Evolutionary conservation across 2,797 vertebrate genomes (phyloP).

Genomic region (Chlorospingus semifuscus): DNA sequence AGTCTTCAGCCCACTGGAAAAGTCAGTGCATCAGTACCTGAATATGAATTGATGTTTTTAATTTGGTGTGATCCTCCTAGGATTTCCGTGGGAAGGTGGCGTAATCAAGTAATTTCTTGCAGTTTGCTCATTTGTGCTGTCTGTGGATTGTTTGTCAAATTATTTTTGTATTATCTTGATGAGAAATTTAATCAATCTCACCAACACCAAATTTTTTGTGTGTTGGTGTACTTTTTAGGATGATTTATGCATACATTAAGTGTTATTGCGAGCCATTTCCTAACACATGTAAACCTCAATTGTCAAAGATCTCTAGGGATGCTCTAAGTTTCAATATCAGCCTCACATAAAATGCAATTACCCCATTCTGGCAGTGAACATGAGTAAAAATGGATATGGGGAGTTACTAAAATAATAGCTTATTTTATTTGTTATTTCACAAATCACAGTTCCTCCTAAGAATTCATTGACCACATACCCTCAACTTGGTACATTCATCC

Average conservation of each 20-base stretch:
- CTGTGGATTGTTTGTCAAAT: neutral
- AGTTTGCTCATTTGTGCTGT: neutral
- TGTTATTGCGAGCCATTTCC: neutral
- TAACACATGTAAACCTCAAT: neutral
- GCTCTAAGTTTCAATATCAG: neutral
- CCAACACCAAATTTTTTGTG: neutral
- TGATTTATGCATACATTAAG: neutral
- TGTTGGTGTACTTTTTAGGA: neutral
- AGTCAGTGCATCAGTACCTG: neutral
- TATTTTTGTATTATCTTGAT: neutral
- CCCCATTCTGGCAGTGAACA: neutral
- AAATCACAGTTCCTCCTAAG: neutral
- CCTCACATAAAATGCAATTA: neutral
- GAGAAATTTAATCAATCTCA: neutral
- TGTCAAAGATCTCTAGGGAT: neutral
- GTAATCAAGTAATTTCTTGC: neutral
- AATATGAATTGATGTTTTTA: conserved; percentile 23
- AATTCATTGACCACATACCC: neutral
- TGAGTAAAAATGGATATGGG: neutral
- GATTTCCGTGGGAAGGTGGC: neutral
- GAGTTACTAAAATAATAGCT: neutral
- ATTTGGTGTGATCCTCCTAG: neutral
- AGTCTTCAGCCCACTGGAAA: neutral
- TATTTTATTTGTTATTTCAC: neutral
- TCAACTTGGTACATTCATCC: neutral